Evolutionary conservation across 2,888 invertebrate species (phyloP), one percentile per base, ranked within the genome.

Genomic region (Rutpela maculata): DNA sequence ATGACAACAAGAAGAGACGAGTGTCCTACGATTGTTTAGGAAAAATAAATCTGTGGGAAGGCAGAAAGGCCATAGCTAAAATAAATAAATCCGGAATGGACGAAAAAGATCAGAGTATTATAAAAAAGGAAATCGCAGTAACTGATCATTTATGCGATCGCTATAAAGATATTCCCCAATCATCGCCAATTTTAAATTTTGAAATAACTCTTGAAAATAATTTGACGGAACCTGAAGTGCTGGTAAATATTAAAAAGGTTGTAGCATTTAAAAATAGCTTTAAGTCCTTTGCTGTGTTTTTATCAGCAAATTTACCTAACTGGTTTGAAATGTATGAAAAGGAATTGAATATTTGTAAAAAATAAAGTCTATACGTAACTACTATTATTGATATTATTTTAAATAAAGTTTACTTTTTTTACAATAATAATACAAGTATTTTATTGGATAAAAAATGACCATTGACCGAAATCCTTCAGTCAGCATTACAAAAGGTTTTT

Each of bases 81-180:
- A 82, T 81, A 19, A 81, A 81, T 19, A 76, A 81, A 38, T 68
- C 77, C 1, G 84, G 87, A 74, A 78, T 35, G 12, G 11, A 12
- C 2, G 83, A 87, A 75, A 79, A 70, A 17, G 11, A 4, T 6
- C 62, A 85, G 1, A 85, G 84, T 73, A 77, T 83, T 3, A 81
- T 91, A 19, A 88, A 89, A 43, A 88, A 84, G 74, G 90, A 91
- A 83, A 85, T 84, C 1, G 71, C 86, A 11, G 84, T 90, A 18
- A 88, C 90, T 1, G 84, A 90, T 6, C 85, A 86, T 63, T 80
- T 89, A 15, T 67, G 85, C 12, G 78, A 87, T 35, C 74, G 80
- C n/a, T 82, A 83, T 57, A 81, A 82, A 65, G 76, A 80, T 6
- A 77, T 81, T 1, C 72, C 75, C 10, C 62, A 80, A 3, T 78